phyloP scores from a whole-genome alignment of 1,140 invertebrate species.

The Holotrichia oblita region DNA sequence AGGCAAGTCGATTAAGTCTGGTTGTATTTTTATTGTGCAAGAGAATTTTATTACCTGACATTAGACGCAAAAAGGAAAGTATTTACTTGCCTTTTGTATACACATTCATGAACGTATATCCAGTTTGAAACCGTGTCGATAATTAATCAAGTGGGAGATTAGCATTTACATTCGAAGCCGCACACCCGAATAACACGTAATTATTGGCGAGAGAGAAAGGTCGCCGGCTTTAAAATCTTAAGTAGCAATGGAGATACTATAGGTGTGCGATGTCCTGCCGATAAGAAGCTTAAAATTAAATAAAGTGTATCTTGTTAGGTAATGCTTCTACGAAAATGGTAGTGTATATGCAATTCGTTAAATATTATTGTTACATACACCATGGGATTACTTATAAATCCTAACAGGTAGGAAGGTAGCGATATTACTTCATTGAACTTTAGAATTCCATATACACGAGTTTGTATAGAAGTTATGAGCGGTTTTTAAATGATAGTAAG shows the following conservation, averaged over 20 bases:
- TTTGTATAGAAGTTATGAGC: no score
- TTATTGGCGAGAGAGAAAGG: constrained; percentile 32
- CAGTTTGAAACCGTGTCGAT: constrained; percentile 22
- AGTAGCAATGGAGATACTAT: constrained; percentile 14
- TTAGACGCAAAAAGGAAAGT: constrained; percentile 29
- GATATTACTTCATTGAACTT: no score
- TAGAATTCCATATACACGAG: no score
- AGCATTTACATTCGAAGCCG: constrained; percentile 7
- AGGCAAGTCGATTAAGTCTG: constrained; percentile 6
- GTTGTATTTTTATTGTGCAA: constrained; percentile 16
- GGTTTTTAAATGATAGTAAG: no score
- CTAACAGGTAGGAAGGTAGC: no score
- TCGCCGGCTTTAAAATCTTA: neutral
- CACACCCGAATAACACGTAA: constrained; percentile 32
- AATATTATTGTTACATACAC: neutral
- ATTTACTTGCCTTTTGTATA: constrained; percentile 22
- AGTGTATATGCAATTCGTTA: neutral
- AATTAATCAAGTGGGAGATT: constrained; percentile 36
- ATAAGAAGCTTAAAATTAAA: constrained; percentile 35
- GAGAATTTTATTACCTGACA: constrained; percentile 29
- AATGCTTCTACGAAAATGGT: constrained; percentile 18
- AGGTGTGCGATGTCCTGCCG: neutral
- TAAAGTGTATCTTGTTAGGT: constrained; percentile 19
- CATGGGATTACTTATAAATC: no score
- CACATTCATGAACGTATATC: neutral